A percentile compares a stretch with the other conserved stretches of the same genome.
phyloP scores from a whole-genome alignment of 2,797 vertebrate species.

The Vultur gryphus region DNA sequence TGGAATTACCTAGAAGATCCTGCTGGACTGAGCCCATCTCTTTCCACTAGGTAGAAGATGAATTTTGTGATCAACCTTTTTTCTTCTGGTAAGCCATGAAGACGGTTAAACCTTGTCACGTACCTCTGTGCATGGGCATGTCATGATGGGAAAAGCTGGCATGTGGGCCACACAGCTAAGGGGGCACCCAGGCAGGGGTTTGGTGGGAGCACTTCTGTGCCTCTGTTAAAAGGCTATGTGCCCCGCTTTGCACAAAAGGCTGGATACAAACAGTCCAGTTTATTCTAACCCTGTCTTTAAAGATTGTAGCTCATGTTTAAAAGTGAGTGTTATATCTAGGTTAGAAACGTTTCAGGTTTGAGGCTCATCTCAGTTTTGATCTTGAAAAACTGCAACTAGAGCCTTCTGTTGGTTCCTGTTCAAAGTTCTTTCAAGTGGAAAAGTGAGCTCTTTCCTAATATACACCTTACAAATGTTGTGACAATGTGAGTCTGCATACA shows the following conservation, averaged over 20 bases:
- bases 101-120: not conserved
- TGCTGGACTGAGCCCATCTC: not conserved
- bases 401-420: not conserved
- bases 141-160: not conserved
- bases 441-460: not conserved
- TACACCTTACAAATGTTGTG: not conserved
- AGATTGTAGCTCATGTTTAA: not conserved
- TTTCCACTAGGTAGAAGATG: not conserved
- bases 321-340: not conserved
- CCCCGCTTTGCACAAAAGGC: not conserved
- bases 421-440: not conserved
- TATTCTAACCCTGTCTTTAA: not conserved
- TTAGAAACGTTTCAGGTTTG: not conserved
- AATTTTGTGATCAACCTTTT: not conserved
- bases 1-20: not conserved
- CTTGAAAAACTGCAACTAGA: not conserved
- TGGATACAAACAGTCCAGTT: not conserved
- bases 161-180: no score
- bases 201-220: not conserved
- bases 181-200: not conserved
- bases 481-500: not conserved
- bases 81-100: not conserved
- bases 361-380: not conserved
- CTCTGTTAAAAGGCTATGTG: not conserved
- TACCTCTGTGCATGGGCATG: accelerated